These are phyloP conservation scores for Sebastolobus alascanus DNA, from an alignment of 2,797 vertebrate genomes.

Conservation along the genomic window DNA sequence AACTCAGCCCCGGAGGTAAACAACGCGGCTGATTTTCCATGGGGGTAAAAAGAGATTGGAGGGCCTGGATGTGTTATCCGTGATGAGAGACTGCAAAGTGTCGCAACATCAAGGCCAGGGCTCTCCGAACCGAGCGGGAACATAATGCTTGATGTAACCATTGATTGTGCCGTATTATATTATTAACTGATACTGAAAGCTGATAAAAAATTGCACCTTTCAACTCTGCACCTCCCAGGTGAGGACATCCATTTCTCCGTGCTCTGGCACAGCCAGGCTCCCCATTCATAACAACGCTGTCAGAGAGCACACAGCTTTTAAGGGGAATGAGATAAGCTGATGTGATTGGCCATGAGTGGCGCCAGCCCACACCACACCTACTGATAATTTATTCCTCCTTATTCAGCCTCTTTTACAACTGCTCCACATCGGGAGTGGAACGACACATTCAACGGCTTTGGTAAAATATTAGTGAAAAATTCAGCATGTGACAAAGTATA, in stretches of 20 bases:
- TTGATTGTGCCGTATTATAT: slow-evolving; percentile 40
- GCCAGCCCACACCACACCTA: slow-evolving; percentile 12
- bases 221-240: slow-evolving; percentile 37
- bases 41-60: slow-evolving; percentile 57
- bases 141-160: slow-evolving; percentile 12
- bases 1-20: slow-evolving; percentile 67
- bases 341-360: slow-evolving; percentile 39
- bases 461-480: not conserved
- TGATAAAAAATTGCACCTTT: slow-evolving; percentile 43
- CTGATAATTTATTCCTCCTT: slow-evolving; percentile 32
- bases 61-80: slow-evolving; percentile 42
- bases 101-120: slow-evolving; percentile 32
- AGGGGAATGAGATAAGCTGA: slow-evolving; percentile 25
- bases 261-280: slow-evolving; percentile 25
- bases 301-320: slow-evolving; percentile 27
- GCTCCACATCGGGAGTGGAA: not conserved
- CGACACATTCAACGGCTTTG: not conserved
- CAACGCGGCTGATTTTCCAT: slow-evolving; percentile 60
- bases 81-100: slow-evolving; percentile 52
- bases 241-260: slow-evolving; percentile 40
- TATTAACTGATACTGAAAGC: slow-evolving; percentile 35
- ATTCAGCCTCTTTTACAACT: slow-evolving; percentile 18
- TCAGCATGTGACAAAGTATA: not conserved
- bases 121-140: slow-evolving; percentile 4
- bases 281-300: slow-evolving; percentile 41